A percentile compares a stretch with the other conserved stretches of the same genome.
Evolutionary conservation across 1,140 invertebrate species (phyloP).

Genomic region (Phortica variegata): DNA sequence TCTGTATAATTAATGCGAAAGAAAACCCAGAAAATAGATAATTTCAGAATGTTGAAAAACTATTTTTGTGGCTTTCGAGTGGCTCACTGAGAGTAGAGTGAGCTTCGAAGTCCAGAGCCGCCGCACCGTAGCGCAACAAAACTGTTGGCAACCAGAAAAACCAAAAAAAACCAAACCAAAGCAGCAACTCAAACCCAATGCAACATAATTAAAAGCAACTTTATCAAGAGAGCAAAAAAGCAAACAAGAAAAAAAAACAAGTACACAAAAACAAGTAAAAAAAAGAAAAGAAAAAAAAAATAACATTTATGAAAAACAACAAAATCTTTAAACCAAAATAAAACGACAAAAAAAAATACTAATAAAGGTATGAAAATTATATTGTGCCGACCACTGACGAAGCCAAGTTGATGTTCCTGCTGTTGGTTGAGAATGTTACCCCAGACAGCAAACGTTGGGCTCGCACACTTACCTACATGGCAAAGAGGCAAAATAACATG

Average conservation of each 20-base stretch:
- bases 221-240: slow-evolving; percentile 44
- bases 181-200: slow-evolving; percentile 3
- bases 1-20: too few relatives aligned
- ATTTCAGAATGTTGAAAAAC: too few relatives aligned
- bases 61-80: too few relatives aligned
- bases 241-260: slow-evolving; percentile 15
- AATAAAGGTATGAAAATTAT: too few relatives aligned
- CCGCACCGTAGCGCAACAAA: too few relatives aligned
- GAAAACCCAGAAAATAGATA: too few relatives aligned
- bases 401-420: slow-evolving; percentile 49
- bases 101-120: too few relatives aligned
- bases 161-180: slow-evolving; percentile 16
- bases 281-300: slow-evolving; percentile 17
- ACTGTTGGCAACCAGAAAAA: slow-evolving; percentile 2
- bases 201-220: slow-evolving; percentile 47
- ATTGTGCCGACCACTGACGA: too few relatives aligned
- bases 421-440: slow-evolving; percentile 25
- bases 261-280: slow-evolving; percentile 3
- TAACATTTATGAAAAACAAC: slow-evolving; percentile 17
- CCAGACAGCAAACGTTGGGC: slow-evolving; percentile 17
- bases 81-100: too few relatives aligned
- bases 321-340: slow-evolving; percentile 32
- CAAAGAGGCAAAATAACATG: slow-evolving; percentile 15
- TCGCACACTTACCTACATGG: slow-evolving; percentile 9
- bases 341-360: slow-evolving; percentile 49